Conservation (phyloP, 2,888 invertebrate species). For the Tanypteryx hageni region DNA sequence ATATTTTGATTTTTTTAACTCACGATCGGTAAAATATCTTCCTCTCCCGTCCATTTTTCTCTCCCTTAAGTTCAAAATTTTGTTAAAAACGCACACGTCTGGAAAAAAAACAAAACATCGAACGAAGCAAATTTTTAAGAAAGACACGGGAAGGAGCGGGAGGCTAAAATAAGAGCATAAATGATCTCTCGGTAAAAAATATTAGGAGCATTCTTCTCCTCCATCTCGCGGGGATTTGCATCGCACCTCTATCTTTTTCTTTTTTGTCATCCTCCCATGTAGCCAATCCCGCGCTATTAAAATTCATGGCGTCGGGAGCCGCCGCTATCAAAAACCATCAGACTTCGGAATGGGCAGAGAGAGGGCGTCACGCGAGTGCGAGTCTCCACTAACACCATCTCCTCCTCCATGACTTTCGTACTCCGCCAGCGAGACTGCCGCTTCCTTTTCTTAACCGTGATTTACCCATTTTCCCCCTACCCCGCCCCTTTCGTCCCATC, state of each 20-base stretch:
- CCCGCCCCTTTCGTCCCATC: too few species aligned
- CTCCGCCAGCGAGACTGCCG: too few species aligned
- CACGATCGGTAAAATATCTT: not conserved
- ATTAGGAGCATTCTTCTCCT: conserved; percentile 14
- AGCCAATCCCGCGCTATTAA: conserved; percentile 46
- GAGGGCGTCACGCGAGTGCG: not conserved
- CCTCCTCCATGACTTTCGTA: not conserved
- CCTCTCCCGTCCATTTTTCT: not conserved
- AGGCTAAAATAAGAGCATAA: not conserved
- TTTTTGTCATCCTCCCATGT: not conserved
- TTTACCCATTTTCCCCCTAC: not conserved
- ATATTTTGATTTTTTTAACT: not conserved
- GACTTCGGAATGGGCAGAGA: not conserved
- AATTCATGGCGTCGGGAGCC: conserved; percentile 33
- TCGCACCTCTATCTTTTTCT: not conserved
- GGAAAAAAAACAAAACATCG: not conserved
- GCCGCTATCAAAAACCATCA: conserved; percentile 29
- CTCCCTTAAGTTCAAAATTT: not conserved
- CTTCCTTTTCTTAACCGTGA: not conserved
- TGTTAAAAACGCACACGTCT: not conserved
- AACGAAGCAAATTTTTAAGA: not conserved
- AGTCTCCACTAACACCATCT: too few species aligned
- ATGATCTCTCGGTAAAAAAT: conserved; percentile 14
- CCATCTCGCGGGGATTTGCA: conserved; percentile 23
- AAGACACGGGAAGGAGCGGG: not conserved